Evolutionary conservation across 2,797 vertebrate species (phyloP), one percentile per base, ranked within the genome.

Genomic region (Protosalanx chinensis): DNA sequence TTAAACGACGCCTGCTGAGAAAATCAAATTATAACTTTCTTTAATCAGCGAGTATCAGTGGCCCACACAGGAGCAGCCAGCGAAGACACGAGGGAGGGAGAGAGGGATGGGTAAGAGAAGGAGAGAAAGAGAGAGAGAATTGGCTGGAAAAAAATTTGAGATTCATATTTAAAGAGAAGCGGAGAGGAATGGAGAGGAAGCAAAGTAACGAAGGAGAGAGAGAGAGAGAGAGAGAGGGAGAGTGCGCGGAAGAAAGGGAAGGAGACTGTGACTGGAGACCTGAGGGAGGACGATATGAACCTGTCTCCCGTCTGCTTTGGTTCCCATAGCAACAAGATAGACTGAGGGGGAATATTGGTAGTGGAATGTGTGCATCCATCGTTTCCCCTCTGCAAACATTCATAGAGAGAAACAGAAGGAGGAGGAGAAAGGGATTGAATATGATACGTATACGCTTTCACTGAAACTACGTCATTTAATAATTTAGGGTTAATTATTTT

Each of bases 21-120:
- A 91, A 91, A 91, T 91, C 89, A 91, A 91, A 91, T 91, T 91
- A 91, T 91, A 91, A 91, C 89, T 91, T 91, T 87, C 89, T 91
- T 91, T 91, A 91, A 91, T 91, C 90, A 91, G 90, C 74, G 88
- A 90, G 89, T 91, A 91, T 91, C 89, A 91, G 89, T 90, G 89
- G 89, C 89, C 88, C 89, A 91, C 89, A 91, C 89, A 90, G 88
- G 88, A 90, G 87, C 88, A 91, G 84, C 84, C 85, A 75, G 80
- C 85, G 87, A 86, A 88, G 88, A 53, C 16, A 37, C 53, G 30
- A 46, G 63, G 53, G 57, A 18, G 74, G 20, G 46, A 57, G 13
- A 33, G 46, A 23, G 59, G 64, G 58, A 49, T 49, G 32, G 46
- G 37, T 37, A 41, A 35, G 8, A 16, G 68, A 67, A 57, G 35